Evolutionary conservation across 2,888 invertebrate species (phyloP), one percentile per base, ranked within the genome.

Genomic region (Keiferia lycopersicella): DNA sequence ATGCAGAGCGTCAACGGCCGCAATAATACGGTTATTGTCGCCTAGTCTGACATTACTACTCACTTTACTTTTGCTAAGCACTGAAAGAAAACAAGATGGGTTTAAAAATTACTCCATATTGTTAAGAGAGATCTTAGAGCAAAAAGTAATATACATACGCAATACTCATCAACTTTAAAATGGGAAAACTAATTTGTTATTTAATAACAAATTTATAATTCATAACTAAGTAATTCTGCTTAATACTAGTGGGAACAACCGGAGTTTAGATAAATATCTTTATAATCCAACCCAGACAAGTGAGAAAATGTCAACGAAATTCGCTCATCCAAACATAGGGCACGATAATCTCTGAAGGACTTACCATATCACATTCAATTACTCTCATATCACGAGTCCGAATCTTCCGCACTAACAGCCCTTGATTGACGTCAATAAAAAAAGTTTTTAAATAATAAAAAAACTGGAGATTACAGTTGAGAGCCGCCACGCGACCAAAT

Each of bases 401-500:
- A 79, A 78, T 77, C 80, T 82, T 83, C 79, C 80, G 73, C 79
- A 63, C 69, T 69, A 69, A 64, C 67, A 66, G 70, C 64, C 67
- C 65, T 63, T 84, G 88, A 87, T 73, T 87, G 88, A 87, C 86
- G 41, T 60, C 56, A 16, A 56, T 30, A 56, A 56, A 56, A 56
- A 82, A 70, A 68, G 68, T 66, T 74, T 66, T 74, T 74, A 34
- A 56, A 16, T 71, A 73, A 64, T 68, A 68, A 72, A 70, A 78
- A 75, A 80, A 72, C 70, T 53, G 39, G 66, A 74, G 78, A 78
- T 78, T 74, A 74, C 68, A 74, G 78, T 76, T 73, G 67, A 72
- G 74, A 77, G 77, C 69, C 65, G 87, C 82, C 90, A 89, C 90
- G 90, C 84, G 91, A 83, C 86, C 79, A 81, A 87, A 88, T 90